Base-by-base conservation (phyloP, 2,113 vertebrate species). In the Erythrocercus mccallii region DNA sequence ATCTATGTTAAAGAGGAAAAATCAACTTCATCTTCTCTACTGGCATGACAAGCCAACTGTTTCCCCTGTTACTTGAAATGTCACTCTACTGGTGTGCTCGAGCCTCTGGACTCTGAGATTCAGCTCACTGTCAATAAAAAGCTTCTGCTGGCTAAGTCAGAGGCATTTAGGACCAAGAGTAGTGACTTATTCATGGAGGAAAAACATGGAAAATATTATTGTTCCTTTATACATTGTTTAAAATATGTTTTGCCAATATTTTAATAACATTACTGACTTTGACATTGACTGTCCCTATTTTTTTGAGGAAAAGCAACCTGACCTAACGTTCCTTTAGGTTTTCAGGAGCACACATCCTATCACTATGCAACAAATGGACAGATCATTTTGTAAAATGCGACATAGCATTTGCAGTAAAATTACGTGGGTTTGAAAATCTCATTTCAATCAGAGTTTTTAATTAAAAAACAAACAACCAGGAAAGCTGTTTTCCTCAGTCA, bases 381-480 rank as follows among this genome's bases (percentile, higher is more conserved):
- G 40, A 37, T 14, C 10, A 44, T 50, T 30, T 6, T 45, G 62
- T 54, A 90, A 92, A 85, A 92, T 6, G 17, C 77, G 64, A 58
- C 31, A 17, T 1, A 48, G 54, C 11, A 35, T 42, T 78, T 47
- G 10, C 30, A 74, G 61, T 35, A 38, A 94, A 80, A 68, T 56
- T 54, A 60, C 31, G 12, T 74, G 33, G 16, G 27, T 35, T 73
- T 92, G 56, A 94, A 94, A 93, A 73, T 77, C 76, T 77, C 28
- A 50, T 72, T 80, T 66, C n/a, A 54, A 44, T 71, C 56, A 48
- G 65, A 51, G 60, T 10, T 93, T 94, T 95, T 92, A 93, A 92
- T 93, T 83, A 86, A 95, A 88, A 92, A 62, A 30, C 62, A 91
- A 94, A 17, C 38, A 91, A 78, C 19, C 54, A 81, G 56, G 51